Evolutionary conservation across 2,113 vertebrate species (phyloP).

Genomic region (Charadrius vociferus): DNA sequence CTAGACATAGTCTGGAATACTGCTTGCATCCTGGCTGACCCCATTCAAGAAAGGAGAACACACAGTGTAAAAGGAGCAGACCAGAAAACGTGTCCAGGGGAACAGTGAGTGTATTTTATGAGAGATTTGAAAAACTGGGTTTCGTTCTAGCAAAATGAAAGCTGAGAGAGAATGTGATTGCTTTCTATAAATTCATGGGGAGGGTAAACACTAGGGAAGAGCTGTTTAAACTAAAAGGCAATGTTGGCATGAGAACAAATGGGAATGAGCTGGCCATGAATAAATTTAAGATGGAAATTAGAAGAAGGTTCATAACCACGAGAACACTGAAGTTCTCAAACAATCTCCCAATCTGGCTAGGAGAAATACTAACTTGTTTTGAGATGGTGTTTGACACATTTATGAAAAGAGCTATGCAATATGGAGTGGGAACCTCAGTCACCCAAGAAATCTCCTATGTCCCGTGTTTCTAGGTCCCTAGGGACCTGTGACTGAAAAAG

Average conservation of each 20-base stretch:
- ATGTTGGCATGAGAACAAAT: slow-evolving; percentile 27
- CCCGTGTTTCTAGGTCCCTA: neutral
- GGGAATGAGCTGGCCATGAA: neutral
- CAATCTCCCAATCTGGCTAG: neutral
- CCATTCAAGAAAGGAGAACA: neutral
- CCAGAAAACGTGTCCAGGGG: neutral
- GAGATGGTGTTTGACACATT: neutral
- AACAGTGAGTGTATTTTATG: neutral
- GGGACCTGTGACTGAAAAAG: accelerated
- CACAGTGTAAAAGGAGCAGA: neutral
- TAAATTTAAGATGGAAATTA: slow-evolving; percentile 55
- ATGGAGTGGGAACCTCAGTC: neutral
- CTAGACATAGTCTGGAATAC: neutral
- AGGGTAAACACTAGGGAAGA: slow-evolving; percentile 41
- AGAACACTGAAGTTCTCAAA: neutral
- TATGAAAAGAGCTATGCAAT: neutral
- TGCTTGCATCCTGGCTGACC: neutral
- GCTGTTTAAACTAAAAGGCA: slow-evolving; percentile 31
- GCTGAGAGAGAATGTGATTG: neutral
- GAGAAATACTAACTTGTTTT: neutral
- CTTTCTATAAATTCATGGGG: slow-evolving; percentile 26
- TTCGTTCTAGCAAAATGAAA: slow-evolving; percentile 1
- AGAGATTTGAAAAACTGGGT: neutral
- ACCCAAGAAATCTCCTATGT: neutral
- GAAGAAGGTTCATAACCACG: neutral